Base-by-base conservation (phyloP, 1,140 invertebrate genomes). In the Arion vulgaris region DNA sequence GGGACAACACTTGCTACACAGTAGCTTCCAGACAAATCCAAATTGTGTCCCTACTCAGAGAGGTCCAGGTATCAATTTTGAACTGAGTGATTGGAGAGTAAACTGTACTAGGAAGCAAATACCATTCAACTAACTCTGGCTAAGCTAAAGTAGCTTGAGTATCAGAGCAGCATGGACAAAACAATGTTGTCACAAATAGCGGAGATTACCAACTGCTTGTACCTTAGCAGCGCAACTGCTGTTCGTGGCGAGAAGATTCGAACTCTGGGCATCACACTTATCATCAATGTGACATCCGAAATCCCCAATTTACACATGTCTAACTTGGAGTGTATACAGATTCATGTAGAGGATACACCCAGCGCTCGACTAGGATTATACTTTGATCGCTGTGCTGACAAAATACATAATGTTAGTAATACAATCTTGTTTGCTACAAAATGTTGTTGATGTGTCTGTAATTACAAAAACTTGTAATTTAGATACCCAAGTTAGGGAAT, bases 261-360 rank as follows among this genome's bases (percentile, higher is more conserved):
- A 26, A 86, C 91, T 19, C 87, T 93, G 39, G 94, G 94, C 45
- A 94, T 96, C 53, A 95, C 94, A 0, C 94, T 94, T 85, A 94
- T 98, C 4, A 94, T 98, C 38, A 97, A 96, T 89, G 95, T 95
- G n/a, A 96, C 96, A 0, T 94, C 95, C 0, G 96, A 97, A 88
- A 93, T 97, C 26, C 96, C 96, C 0, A 94, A 95, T 72, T 85
- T 93, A 9, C 88, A 92, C 80, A 38, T 92, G n/a, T 88, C 91
- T 11, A 91, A 89, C 84, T 74, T 92, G 51, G 89, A 92, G 62
- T 95, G 94, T 82, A 89, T 95, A 26, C 94, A 94, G 83, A 95
- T 97, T 13, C 93, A 94, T 51, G 88, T 94, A 13, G 93, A 95
- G 69, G 97, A 98, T 89, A 93, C 94, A n/a, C 94, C 95, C 0